phyloP scores from a whole-genome alignment of 2,113 vertebrate species.

The Nyctibius bracteatus region DNA sequence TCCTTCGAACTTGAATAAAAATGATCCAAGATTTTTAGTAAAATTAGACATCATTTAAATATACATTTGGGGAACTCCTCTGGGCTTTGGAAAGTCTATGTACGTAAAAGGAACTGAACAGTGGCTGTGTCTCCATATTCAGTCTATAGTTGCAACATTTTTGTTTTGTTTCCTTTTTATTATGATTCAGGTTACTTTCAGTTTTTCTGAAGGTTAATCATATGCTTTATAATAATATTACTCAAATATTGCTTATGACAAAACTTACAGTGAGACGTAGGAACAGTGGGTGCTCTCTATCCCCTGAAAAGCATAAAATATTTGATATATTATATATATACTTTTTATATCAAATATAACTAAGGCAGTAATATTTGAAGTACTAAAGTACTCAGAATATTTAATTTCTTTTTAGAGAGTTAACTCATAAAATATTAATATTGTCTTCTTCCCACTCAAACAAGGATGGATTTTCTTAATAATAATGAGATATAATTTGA shows the following conservation, averaged over 20 bases:
- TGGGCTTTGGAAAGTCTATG: background rate
- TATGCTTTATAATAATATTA: background rate
- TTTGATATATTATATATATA: too few relatives aligned
- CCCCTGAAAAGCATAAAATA: background rate
- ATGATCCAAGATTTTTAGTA: background rate
- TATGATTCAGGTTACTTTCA: background rate
- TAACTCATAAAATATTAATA: background rate
- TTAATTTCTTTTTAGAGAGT: background rate
- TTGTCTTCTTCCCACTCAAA: background rate
- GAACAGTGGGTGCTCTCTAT: background rate
- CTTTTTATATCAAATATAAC: too few relatives aligned
- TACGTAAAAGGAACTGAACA: background rate
- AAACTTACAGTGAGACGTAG: background rate
- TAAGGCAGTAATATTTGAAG: background rate
- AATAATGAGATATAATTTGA: background rate
- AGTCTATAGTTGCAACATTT: background rate
- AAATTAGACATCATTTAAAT: background rate
- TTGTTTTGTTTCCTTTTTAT: background rate
- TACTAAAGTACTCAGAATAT: background rate
- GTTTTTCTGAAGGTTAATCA: background rate
- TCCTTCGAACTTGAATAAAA: background rate
- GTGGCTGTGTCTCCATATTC: background rate
- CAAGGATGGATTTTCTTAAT: background rate
- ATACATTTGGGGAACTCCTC: background rate
- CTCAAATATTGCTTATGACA: background rate